Conservation (phyloP, 2,797 vertebrate genomes). For the Holocentrus rufus region DNA sequence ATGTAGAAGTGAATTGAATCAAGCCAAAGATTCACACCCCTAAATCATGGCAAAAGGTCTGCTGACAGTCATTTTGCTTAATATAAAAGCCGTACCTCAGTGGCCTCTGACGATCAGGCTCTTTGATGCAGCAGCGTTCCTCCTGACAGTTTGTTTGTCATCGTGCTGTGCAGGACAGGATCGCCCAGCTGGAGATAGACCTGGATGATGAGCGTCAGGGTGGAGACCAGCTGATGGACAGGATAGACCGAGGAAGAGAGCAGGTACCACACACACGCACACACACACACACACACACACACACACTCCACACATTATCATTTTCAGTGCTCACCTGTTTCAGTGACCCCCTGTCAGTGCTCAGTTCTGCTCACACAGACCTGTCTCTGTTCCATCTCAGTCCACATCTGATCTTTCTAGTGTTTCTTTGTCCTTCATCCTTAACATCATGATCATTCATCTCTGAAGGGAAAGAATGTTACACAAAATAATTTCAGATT, state of each 20-base stretch:
- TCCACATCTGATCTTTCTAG: constrained; percentile 53
- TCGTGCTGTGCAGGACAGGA: constrained; percentile 84
- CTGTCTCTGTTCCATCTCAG: constrained; percentile 60
- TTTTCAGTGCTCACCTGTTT: constrained; percentile 54
- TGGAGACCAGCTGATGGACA: constrained; percentile 91
- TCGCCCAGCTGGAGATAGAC: constrained; percentile 90
- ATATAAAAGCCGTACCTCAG: not conserved
- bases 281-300: constrained; percentile 31
- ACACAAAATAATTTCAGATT: not conserved
- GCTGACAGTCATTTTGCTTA: not conserved
- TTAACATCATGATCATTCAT: constrained; percentile 73
- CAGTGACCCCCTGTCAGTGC: constrained; percentile 46
- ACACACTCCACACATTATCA: constrained; percentile 51
- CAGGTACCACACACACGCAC: constrained; percentile 83
- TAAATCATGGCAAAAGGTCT: not conserved
- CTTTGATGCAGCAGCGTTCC: not conserved
- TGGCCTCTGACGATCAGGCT: too few species aligned
- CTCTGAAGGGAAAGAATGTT: constrained; percentile 41
- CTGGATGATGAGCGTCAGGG: constrained; percentile 94
- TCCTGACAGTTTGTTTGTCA: constrained; percentile 5
- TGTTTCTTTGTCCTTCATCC: constrained; percentile 53
- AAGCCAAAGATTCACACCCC: too few species aligned
- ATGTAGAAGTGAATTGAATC: too few species aligned
- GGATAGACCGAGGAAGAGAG: constrained; percentile 90
- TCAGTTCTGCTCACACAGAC: constrained; percentile 42